Evolutionary conservation across 2,797 vertebrate genomes (phyloP).

Genomic region (Siniperca scherzeri): DNA sequence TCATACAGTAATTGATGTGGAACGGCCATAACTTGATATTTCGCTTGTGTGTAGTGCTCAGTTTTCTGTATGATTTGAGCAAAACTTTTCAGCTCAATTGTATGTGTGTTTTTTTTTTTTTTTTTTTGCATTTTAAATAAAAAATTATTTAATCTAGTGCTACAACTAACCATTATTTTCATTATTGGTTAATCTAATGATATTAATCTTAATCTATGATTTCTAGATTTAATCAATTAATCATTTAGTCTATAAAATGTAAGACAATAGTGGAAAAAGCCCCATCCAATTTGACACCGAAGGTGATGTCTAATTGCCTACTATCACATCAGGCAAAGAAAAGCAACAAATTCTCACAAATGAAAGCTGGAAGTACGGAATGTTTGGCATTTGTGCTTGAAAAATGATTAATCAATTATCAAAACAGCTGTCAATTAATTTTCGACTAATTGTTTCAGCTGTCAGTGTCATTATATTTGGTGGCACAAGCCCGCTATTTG

Average conservation of each 20-base stretch:
- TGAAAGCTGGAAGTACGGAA: neutral
- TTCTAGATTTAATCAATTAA: neutral
- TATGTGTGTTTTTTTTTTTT: neutral
- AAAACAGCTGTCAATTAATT: neutral
- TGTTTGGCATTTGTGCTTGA: neutral
- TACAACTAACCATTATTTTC: neutral
- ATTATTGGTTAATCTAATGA: neutral
- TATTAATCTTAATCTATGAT: neutral
- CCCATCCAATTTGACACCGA: neutral
- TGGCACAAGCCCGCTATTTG: neutral
- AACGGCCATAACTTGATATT: conserved; percentile 16
- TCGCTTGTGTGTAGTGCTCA: neutral
- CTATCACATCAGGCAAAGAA: neutral
- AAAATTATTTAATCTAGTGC: neutral
- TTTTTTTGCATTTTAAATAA: neutral
- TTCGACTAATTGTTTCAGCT: neutral
- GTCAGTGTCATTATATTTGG: neutral
- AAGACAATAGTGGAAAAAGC: too few species aligned
- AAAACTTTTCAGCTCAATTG: neutral
- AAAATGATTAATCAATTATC: neutral
- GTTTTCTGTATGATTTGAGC: neutral
- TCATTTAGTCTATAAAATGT: neutral
- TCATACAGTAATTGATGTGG: neutral
- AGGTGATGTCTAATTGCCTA: neutral
- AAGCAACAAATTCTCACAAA: neutral